A percentile compares a stretch with the other conserved stretches of the same genome.
These are phyloP conservation scores for Buathra laborator DNA, from an alignment of 2,888 invertebrate species.

Conservation along the genomic window DNA sequence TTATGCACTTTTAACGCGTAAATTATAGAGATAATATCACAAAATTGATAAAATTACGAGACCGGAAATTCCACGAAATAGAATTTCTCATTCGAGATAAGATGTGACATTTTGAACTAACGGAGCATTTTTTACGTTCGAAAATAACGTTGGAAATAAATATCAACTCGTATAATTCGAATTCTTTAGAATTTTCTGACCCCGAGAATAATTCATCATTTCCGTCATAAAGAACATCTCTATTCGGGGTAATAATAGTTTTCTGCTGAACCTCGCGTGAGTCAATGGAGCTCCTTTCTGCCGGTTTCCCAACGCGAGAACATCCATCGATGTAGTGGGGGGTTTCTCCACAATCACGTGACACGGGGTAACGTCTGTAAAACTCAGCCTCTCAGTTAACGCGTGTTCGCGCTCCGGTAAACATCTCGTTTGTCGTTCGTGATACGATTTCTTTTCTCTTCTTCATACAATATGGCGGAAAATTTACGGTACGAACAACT, in stretches of 20 bases:
- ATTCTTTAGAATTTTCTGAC: not conserved
- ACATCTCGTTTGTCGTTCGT: slow-evolving; percentile 39
- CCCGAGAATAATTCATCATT: not conserved
- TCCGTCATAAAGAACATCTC: not conserved
- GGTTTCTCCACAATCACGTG: slow-evolving; percentile 18
- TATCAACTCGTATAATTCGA: not conserved
- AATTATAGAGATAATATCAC: too few species aligned
- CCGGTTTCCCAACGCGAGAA: slow-evolving; percentile 7
- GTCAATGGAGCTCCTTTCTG: not conserved
- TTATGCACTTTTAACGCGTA: too few species aligned
- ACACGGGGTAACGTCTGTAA: not conserved
- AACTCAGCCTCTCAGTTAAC: slow-evolving; percentile 50
- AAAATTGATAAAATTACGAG: not conserved
- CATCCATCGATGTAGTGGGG: not conserved
- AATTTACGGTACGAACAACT: slow-evolving; percentile 74
- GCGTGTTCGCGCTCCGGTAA: slow-evolving; percentile 58
- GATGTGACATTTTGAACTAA: not conserved
- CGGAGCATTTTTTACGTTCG: not conserved
- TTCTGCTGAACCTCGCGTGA: not conserved
- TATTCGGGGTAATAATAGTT: slow-evolving; percentile 9
- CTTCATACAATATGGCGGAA: slow-evolving; percentile 73
- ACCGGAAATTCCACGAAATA: not conserved
- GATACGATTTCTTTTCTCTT: not conserved
- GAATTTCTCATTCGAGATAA: not conserved
- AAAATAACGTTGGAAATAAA: not conserved